Evolutionary conservation across 2,113 vertebrate genomes (phyloP).

Genomic region (Chloropsis hardwickii): DNA sequence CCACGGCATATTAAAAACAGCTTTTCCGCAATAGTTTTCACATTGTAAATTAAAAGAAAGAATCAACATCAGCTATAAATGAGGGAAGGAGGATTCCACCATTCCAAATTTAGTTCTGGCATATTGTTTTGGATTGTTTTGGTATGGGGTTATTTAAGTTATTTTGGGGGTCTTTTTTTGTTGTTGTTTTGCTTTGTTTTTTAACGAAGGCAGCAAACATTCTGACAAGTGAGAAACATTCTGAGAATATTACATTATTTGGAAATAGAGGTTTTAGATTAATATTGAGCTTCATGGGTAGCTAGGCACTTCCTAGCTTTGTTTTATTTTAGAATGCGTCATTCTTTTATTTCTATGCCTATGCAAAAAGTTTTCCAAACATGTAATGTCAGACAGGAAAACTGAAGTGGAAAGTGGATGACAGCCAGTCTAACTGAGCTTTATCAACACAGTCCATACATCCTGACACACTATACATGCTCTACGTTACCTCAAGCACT

Average conservation of each 20-base stretch:
- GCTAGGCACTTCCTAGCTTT: slow-evolving; percentile 24
- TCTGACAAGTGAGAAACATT: neutral
- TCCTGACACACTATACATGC: slow-evolving; percentile 21
- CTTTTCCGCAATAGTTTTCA: neutral
- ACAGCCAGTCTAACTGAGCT: slow-evolving; percentile 28
- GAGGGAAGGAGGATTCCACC: neutral
- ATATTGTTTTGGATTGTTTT: too few species aligned
- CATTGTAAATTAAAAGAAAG: neutral
- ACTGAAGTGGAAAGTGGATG: slow-evolving; percentile 58
- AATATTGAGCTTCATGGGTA: neutral
- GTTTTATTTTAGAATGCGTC: slow-evolving; percentile 19
- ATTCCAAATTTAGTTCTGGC: neutral
- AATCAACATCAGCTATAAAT: neutral
- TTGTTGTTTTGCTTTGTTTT: neutral
- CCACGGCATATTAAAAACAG: fast-evolving
- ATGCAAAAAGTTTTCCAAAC: slow-evolving; percentile 34
- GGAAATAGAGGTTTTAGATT: neutral
- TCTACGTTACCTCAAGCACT: neutral
- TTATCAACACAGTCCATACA: slow-evolving; percentile 30
- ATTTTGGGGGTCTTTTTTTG: neutral
- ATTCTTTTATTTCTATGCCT: slow-evolving; percentile 30
- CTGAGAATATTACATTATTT: neutral
- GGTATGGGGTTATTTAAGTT: neutral
- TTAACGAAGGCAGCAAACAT: neutral
- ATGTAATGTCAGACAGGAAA: slow-evolving; percentile 51